phyloP scores from a whole-genome alignment of 2,113 vertebrate species.

The pig (Sus scrofa) region T2T-Sscrofa CM000826.6:77391001-77391500 shows the following conservation, averaged over 20 bases:
- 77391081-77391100: background rate
- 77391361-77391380: background rate
- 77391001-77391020: background rate
- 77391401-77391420: background rate
- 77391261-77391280: background rate
- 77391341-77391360: background rate
- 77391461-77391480: too few species aligned
- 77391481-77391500: too few species aligned
- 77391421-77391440: background rate
- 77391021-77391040: background rate
- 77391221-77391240: background rate
- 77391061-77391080: background rate
- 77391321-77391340: background rate
- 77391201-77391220: background rate
- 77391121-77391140: background rate
- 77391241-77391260: background rate
- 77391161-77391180: background rate
- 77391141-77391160: background rate
- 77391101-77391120: background rate
- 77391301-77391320: background rate
- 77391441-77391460: background rate
- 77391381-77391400: slow-evolving; percentile 10
- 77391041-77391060: background rate
- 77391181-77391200: background rate
- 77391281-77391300: background rate